Evolutionary conservation across 2,113 vertebrate genomes (phyloP).

Genomic region (Anhinga rufa): DNA sequence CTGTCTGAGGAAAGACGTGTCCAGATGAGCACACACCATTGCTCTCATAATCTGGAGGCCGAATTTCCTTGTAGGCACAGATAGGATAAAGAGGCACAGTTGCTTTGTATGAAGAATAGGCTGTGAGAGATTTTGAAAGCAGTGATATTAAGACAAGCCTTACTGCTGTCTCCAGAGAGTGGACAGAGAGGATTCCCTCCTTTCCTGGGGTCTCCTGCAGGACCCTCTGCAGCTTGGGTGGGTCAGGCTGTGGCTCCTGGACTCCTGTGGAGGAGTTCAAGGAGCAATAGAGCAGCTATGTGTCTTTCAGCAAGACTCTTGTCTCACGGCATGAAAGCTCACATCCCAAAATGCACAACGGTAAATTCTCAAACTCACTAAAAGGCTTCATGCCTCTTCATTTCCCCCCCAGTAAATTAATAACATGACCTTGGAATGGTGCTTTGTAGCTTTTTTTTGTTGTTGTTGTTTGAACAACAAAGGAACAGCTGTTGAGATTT

Average conservation of each 20-base stretch:
- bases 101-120: background rate
- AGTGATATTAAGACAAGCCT: background rate
- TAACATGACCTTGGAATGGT: background rate
- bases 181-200: background rate
- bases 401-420: background rate
- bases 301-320: background rate
- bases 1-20: background rate
- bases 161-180: background rate
- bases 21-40: background rate
- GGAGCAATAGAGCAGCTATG: background rate
- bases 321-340: background rate
- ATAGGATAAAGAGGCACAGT: background rate
- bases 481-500: background rate
- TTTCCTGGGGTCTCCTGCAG: background rate
- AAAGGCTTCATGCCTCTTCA: background rate
- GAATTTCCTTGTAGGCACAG: background rate
- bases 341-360: background rate
- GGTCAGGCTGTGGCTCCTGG: background rate
- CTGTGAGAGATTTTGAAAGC: background rate
- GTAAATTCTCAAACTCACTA: background rate
- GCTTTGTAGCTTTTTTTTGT: background rate
- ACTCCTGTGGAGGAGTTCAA: background rate
- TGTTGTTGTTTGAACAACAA: background rate
- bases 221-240: background rate
- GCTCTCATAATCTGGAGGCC: background rate